Evolutionary conservation across 2,888 invertebrate species (phyloP).

Genomic region (Allacma fusca): DNA sequence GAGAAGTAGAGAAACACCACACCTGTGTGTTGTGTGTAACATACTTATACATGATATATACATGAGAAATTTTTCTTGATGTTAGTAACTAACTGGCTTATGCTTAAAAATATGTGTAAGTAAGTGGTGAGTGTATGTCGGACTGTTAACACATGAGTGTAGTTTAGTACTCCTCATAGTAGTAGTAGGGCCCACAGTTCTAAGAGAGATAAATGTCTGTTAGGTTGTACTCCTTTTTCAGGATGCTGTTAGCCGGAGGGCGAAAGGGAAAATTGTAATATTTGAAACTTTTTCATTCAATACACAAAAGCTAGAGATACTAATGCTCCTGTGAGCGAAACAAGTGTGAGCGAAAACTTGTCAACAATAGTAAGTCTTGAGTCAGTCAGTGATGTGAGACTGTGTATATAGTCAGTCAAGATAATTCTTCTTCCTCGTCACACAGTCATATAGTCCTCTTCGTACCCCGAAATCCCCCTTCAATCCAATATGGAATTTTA

Average conservation of each 20-base stretch:
- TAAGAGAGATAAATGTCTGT: background rate
- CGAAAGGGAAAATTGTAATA: constrained; percentile 23
- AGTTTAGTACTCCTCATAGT: background rate
- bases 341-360: constrained; percentile 1
- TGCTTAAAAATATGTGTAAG: no score
- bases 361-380: background rate
- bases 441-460: no score
- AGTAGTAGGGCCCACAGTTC: background rate
- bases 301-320: background rate
- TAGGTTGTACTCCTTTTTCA: constrained; percentile 18
- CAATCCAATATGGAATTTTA: background rate
- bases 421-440: no score
- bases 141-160: background rate
- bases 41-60: no score
- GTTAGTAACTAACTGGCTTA: no score
- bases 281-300: constrained; percentile 16
- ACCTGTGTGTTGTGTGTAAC: no score
- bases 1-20: no score
- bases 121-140: background rate
- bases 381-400: no score
- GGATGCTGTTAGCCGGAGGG: background rate
- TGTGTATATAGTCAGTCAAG: no score
- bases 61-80: no score
- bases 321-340: no score
- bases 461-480: no score